These are phyloP conservation scores for Helicoverpa assulta DNA, from an alignment of 2,888 invertebrate genomes.

Conservation along the genomic window DNA sequence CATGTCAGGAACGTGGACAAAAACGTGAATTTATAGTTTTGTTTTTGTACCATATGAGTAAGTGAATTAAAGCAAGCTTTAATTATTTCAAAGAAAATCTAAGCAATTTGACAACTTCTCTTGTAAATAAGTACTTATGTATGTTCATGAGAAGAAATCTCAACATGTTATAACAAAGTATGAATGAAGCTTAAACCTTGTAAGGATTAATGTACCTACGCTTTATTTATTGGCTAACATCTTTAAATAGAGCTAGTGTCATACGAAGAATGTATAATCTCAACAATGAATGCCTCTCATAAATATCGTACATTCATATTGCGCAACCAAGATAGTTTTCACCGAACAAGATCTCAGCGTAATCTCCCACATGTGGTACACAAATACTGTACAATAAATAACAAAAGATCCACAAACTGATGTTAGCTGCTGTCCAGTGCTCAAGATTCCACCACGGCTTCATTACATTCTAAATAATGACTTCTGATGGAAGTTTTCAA, in stretches of 20 bases:
- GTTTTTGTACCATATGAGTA: slow-evolving; percentile 39
- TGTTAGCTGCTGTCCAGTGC: slow-evolving; percentile 64
- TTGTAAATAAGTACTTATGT: neutral
- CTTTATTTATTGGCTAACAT: too few relatives aligned
- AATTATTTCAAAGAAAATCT: slow-evolving; percentile 34
- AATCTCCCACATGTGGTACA: slow-evolving; percentile 47
- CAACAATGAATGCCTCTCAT: neutral
- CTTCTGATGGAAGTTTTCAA: slow-evolving; percentile 82
- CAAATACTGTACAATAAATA: slow-evolving; percentile 65
- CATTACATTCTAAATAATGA: slow-evolving; percentile 80
- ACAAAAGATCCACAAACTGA: slow-evolving; percentile 61
- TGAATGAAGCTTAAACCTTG: too few relatives aligned
- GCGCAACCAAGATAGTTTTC: slow-evolving; percentile 45
- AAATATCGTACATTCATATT: slow-evolving; percentile 43
- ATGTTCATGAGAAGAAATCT: too few relatives aligned
- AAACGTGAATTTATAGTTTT: slow-evolving; percentile 49
- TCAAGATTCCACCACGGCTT: slow-evolving; percentile 68
- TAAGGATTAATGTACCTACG: too few relatives aligned
- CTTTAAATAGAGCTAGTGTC: too few relatives aligned
- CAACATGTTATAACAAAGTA: too few relatives aligned
- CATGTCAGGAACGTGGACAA: slow-evolving; percentile 50
- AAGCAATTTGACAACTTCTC: neutral
- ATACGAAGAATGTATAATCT: neutral
- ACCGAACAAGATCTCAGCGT: slow-evolving; percentile 38
- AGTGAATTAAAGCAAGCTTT: slow-evolving; percentile 26